These are phyloP conservation scores for Gymnoscopelus microlampas DNA, from an alignment of 2,797 vertebrate genomes.

Conservation along the genomic window DNA sequence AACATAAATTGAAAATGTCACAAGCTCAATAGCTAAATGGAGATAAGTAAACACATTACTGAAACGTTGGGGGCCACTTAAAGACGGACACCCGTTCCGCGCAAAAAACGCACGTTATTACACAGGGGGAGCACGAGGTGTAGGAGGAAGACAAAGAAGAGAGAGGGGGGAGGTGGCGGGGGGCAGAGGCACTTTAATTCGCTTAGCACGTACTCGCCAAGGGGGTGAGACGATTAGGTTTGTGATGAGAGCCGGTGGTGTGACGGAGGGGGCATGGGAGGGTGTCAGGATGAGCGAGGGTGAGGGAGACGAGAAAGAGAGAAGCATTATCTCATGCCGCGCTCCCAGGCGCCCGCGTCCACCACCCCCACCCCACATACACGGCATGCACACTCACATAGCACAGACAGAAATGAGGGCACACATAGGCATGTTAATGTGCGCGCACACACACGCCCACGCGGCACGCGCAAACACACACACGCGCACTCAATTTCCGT, in stretches of 20 bases:
- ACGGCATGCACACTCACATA: conserved; percentile 16
- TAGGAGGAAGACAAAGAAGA: conserved; percentile 53
- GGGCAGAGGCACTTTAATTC: conserved; percentile 80
- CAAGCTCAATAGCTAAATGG: conserved; percentile 81
- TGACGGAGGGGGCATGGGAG: conserved; percentile 80
- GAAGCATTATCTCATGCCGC: conserved; percentile 71
- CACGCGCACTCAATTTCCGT: background rate
- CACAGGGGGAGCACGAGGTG: conserved; percentile 44
- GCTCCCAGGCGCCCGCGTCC: conserved; percentile 48
- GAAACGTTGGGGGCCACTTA: conserved; percentile 73
- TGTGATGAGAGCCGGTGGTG: conserved; percentile 83
- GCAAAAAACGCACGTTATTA: conserved; percentile 61
- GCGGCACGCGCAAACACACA: conserved; percentile 7
- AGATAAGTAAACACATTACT: conserved; percentile 82
- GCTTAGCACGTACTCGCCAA: conserved; percentile 80
- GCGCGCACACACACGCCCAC: conserved; percentile 12
- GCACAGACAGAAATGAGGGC: conserved; percentile 4
- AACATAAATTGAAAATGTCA: conserved; percentile 84
- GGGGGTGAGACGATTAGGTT: conserved; percentile 84
- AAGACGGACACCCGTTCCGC: conserved; percentile 67
- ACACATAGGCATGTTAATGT: conserved; percentile 17
- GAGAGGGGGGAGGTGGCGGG: conserved; percentile 70
- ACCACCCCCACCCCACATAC: conserved; percentile 34
- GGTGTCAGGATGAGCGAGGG: conserved; percentile 79
- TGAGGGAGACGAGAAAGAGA: conserved; percentile 79